phyloP scores from a whole-genome alignment of 2,113 vertebrate genomes.

The Colistium nudipinnis region DNA sequence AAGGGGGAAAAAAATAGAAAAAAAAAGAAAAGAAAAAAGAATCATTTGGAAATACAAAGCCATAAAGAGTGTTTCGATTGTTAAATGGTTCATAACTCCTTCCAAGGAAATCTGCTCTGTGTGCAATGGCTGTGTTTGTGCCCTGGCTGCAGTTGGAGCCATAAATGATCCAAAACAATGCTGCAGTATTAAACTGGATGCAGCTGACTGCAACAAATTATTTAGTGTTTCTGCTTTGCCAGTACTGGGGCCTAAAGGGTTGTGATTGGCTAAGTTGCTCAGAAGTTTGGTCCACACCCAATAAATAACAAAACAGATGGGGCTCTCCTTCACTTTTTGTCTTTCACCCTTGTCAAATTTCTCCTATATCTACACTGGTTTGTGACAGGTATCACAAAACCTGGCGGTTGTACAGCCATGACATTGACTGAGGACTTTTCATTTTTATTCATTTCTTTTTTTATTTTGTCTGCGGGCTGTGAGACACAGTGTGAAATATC shows the following conservation, averaged over 20 bases:
- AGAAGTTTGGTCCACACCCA: too few relatives aligned
- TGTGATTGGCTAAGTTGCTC: too few relatives aligned
- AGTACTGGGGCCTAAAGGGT: neutral
- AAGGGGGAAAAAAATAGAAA: neutral
- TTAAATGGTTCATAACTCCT: constrained; percentile 62
- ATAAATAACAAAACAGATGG: too few relatives aligned
- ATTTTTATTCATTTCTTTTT: too few relatives aligned
- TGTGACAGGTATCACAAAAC: neutral
- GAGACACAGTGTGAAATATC: too few relatives aligned
- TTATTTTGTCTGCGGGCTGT: too few relatives aligned
- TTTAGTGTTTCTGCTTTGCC: constrained; percentile 3
- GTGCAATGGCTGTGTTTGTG: constrained; percentile 22
- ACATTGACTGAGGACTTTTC: neutral
- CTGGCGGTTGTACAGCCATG: neutral
- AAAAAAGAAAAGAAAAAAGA: constrained; percentile 24
- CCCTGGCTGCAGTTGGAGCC: constrained; percentile 35
- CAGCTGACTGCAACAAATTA: constrained; percentile 21
- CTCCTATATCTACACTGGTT: neutral
- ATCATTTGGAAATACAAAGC: constrained; percentile 29
- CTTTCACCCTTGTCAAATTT: neutral
- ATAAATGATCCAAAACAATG: constrained; percentile 39
- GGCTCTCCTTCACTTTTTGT: neutral
- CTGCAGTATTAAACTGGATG: constrained; percentile 39
- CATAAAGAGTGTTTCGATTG: constrained; percentile 33
- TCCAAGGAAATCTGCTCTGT: constrained; percentile 25